Evolutionary conservation across 2,797 vertebrate genomes (phyloP).

Genomic region (Chaunax sp.): DNA sequence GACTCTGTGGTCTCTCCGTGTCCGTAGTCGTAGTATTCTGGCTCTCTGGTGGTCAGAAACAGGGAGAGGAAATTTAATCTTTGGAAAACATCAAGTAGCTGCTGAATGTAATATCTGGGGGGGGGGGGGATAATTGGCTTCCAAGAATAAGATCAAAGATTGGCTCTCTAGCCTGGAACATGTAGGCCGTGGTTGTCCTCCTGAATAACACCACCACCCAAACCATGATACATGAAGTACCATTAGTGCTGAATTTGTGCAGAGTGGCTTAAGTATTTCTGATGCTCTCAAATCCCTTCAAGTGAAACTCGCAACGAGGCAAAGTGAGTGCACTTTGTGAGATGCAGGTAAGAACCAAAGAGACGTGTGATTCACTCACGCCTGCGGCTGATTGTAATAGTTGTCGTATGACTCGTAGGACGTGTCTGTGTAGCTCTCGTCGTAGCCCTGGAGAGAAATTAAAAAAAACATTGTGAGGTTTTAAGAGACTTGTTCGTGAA

Average conservation of each 20-base stretch:
- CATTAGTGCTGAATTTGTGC: conserved; percentile 28
- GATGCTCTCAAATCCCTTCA: conserved; percentile 28
- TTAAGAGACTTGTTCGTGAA: conserved; percentile 49
- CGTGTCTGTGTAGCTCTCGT: conserved; percentile 92
- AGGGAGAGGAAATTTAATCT: conserved; percentile 39
- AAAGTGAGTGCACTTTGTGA: conserved; percentile 28
- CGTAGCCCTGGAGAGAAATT: conserved; percentile 87
- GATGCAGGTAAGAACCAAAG: conserved; percentile 55
- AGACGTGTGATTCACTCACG: conserved; percentile 86
- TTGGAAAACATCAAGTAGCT: conserved; percentile 48
- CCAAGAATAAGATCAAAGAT: conserved; percentile 63
- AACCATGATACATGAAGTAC: conserved; percentile 30
- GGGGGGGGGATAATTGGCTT: conserved; percentile 55
- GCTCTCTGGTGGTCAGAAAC: conserved; percentile 85
- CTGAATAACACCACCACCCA: conserved; percentile 40
- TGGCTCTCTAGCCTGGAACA: conserved; percentile 40
- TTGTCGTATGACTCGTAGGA: conserved; percentile 96
- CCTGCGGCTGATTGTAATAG: conserved; percentile 97
- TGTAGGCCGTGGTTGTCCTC: conserved; percentile 32
- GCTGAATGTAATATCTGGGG: conserved; percentile 43
- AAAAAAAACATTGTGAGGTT: conserved; percentile 41
- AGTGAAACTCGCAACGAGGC: conserved; percentile 27
- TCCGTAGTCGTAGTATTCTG: conserved; percentile 98
- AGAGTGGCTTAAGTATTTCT: conserved; percentile 31
- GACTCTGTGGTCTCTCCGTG: conserved; percentile 95